Base-by-base conservation (phyloP, 2,888 invertebrate genomes). In the Liopterus haemorrhoidalis region DNA sequence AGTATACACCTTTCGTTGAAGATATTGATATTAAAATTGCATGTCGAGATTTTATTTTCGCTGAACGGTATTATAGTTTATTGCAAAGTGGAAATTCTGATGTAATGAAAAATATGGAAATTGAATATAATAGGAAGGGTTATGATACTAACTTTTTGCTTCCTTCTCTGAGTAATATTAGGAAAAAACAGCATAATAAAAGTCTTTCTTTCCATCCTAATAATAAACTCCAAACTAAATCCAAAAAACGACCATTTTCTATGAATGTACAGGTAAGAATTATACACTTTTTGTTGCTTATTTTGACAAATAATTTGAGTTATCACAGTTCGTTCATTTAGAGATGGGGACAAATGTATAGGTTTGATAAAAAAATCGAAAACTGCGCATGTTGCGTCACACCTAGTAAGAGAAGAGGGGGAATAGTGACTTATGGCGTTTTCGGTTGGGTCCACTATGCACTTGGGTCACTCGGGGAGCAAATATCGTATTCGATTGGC, bases 1-100 rank as follows among this genome's bases (percentile, higher is more conserved):
- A 14, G 22, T n/a, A 38, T 47, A 12, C 18, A 32, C 9, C 54
- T 48, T 43, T 19, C 16, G 25, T 12, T 18, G 30, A 30, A 5
- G 31, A 40, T 40, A 50, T 46, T 12, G 51, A 59, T 35, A 48
- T 53, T 33, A 57, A 53, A 46, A 56, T 49, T 45, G 31, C 55
- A 21, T 56, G 57, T 46, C 36, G 57, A n/a, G 54, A 62, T 51
- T 63, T 65, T 46, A 55, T 65, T 35, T 46, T 54, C 30, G 59
- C 58, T 2, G 65, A 64, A 52, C 50, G 57, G 4, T 59, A 51
- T 39, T 47, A 53, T 8, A 49, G 41, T 41, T 55, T 54, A 41
- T 25, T 58, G 18, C 54, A 59, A 42, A 55, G 50, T 28, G 54
- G 50, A 6, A 25, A 38, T 38, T 41, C 37, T 14, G 37, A 41